Percentiles rank a stretch among this genome's conserved stretches.
These are phyloP conservation scores for Emesis russula DNA, from an alignment of 2,888 invertebrate genomes.

Conservation along the genomic window DNA sequence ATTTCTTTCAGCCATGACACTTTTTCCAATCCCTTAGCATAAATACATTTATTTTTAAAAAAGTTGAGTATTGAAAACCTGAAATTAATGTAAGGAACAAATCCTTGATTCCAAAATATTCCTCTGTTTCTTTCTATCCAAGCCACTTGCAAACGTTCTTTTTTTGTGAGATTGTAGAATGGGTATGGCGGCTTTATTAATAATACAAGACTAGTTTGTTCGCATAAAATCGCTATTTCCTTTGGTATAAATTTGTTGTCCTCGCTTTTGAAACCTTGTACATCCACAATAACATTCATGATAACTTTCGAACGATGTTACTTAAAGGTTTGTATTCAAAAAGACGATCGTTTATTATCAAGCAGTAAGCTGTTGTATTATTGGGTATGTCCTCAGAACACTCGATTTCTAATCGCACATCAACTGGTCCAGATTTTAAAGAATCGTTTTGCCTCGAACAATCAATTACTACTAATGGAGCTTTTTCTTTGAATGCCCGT, in stretches of 20 bases:
- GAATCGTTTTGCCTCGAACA: slow-evolving; percentile 86
- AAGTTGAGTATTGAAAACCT: not conserved
- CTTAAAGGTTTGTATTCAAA: too few species aligned
- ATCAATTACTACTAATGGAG: slow-evolving; percentile 83
- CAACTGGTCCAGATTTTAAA: slow-evolving; percentile 83
- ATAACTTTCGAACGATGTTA: slow-evolving; percentile 70
- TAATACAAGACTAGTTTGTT: slow-evolving; percentile 1
- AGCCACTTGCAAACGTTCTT: slow-evolving; percentile 8
- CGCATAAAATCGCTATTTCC: slow-evolving; percentile 75
- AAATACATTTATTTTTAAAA: slow-evolving; percentile 16
- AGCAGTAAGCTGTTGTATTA: too few species aligned
- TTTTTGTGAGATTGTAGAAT: slow-evolving; percentile 16
- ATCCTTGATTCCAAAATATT: slow-evolving; percentile 30
- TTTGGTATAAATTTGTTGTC: slow-evolving; percentile 57
- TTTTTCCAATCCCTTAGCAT: slow-evolving; percentile 21
- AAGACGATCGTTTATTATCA: too few species aligned
- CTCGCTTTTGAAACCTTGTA: slow-evolving; percentile 71
- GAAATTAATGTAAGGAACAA: slow-evolving; percentile 21
- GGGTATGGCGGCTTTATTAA: slow-evolving; percentile 33
- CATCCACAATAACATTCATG: slow-evolving; percentile 63
- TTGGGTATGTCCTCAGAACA: slow-evolving; percentile 67
- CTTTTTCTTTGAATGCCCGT: not conserved
- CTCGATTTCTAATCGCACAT: slow-evolving; percentile 86
- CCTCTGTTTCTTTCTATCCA: slow-evolving; percentile 35
- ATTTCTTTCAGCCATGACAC: slow-evolving; percentile 22